Percentiles rank a stretch among this genome's conserved stretches.
Evolutionary conservation across 2,797 vertebrate species (phyloP).

Genomic region (Sardinella longiceps): DNA sequence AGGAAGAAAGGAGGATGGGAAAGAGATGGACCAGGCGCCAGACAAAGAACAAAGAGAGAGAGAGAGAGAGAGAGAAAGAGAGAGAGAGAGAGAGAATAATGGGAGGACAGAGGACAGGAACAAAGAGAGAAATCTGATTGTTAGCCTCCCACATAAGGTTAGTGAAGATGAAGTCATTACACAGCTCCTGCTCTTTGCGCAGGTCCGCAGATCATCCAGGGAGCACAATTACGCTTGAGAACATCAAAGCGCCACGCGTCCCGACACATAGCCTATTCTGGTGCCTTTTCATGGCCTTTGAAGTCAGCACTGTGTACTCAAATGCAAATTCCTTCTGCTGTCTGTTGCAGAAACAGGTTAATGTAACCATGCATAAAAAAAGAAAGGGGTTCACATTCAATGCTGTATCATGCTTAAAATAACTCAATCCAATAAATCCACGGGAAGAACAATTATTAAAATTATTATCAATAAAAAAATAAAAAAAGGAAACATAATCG

Average conservation of each 20-base stretch:
- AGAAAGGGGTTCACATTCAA: constrained; percentile 51
- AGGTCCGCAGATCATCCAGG: neutral
- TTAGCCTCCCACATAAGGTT: constrained; percentile 11
- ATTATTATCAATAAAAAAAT: neutral
- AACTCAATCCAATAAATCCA: constrained; percentile 9
- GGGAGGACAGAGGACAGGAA: constrained; percentile 20
- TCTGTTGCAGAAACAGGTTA: constrained; percentile 55
- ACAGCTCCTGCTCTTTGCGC: constrained; percentile 14
- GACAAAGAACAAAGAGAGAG: neutral
- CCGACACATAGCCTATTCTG: constrained; percentile 10
- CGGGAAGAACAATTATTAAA: neutral
- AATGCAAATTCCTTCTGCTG: constrained; percentile 11
- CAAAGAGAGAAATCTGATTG: constrained; percentile 18
- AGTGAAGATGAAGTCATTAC: constrained; percentile 16
- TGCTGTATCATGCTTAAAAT: constrained; percentile 18
- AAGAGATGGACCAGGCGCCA: neutral
- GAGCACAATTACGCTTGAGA: neutral
- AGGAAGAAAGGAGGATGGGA: neutral
- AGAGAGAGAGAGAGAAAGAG: neutral
- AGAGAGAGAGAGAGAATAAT: neutral
- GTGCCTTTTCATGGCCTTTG: neutral
- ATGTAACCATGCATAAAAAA: constrained; percentile 68
- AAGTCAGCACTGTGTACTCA: neutral
- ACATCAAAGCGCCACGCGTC: neutral
- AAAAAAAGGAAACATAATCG: neutral